Base-by-base conservation (phyloP, 2,797 vertebrate genomes). In the Catamblyrhynchus diadema region DNA sequence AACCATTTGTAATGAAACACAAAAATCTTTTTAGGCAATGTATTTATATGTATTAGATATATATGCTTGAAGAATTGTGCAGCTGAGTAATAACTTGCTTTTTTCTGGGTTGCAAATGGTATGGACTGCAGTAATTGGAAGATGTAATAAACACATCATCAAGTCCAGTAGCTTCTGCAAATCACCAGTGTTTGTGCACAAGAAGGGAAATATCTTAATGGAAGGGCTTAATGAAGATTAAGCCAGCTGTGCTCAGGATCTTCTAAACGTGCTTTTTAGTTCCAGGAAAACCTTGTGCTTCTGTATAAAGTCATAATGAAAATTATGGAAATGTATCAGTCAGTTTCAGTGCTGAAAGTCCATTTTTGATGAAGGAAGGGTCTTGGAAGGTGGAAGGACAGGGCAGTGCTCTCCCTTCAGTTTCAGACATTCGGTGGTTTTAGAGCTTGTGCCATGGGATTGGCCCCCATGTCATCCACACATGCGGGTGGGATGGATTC, bases 401-500 rank as follows among this genome's bases (percentile, higher is more conserved):
- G n/a, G 24, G 16, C 41, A 67, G 35, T 27, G n/a, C 21, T 61
- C 3, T 92, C 17, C 12, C 32, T 80, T 73, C 7, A 17, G 32
- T 33, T 78, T 81, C 45, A 47, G 4, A 21, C 1, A 1, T 59
- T 72, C 27, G 28, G 59, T 0, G 0, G 25, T 41, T 81, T 28
- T 64, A 35, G 66, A 18, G 20, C n/a, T 80, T 86, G 32, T 88
- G 51, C 35, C 4, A 0, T 28, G 48, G 78, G 54, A 35, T 9
- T 54, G n/a, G 44, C 19, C 19, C 53, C 12, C 0, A 0, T 8
- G 35, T 50, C 71, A 47, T n/a, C 8, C 32, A 47, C 32, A 14
- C 0, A 0, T 60, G 33, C 6, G 2, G 6, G 14, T 1, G 1
- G 9, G n/a, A 12, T 51, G 44, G 37, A 33, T 62, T 66, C n/a